Percentiles rank a stretch among this genome's conserved stretches.
These are phyloP conservation scores for Amblyornis subalaris DNA, from an alignment of 2,113 vertebrate species.

Conservation along the genomic window DNA sequence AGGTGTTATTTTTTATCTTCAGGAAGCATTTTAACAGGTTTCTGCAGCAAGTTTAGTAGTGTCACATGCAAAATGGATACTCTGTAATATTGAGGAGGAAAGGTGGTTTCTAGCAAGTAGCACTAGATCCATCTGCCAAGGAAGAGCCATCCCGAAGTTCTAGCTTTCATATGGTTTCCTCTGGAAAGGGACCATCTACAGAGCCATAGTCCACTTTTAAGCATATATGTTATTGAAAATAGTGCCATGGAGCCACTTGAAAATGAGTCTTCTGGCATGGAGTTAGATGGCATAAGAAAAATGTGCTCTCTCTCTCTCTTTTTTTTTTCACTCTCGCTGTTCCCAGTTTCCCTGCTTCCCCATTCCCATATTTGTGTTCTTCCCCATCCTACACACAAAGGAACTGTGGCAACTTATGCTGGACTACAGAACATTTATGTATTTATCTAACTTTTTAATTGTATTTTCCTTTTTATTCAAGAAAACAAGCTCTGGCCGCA, in stretches of 20 bases:
- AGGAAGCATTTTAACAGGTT: neutral
- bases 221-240: neutral
- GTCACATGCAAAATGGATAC: neutral
- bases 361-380: neutral
- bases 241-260: neutral
- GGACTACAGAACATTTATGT: neutral
- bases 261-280: neutral
- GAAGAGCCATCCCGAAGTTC: rapidly evolving
- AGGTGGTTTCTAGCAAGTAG: neutral
- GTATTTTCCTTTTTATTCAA: neutral
- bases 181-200: neutral
- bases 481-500: neutral
- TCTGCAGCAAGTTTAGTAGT: neutral
- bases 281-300: neutral
- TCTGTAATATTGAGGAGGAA: neutral
- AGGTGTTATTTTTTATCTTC: neutral
- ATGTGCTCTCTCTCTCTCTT: neutral
- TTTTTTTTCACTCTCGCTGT: neutral
- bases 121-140: neutral
- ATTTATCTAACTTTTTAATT: neutral
- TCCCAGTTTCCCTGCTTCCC: rapidly evolving
- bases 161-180: neutral
- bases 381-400: neutral
- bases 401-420: neutral
- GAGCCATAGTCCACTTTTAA: neutral